phyloP scores from a whole-genome alignment of 1,140 invertebrate species.

The Drosophila ogumai region DNA sequence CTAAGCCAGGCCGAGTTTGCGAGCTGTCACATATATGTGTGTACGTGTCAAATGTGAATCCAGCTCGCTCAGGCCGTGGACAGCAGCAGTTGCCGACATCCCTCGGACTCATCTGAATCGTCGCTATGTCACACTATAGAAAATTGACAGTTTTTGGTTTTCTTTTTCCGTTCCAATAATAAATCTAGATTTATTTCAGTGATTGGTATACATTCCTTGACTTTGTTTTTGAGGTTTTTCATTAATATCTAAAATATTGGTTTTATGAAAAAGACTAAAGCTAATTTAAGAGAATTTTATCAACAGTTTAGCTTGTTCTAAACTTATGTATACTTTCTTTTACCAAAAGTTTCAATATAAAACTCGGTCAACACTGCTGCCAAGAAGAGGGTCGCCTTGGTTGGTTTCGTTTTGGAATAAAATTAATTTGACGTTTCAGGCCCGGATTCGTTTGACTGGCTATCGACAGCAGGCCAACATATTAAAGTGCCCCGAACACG shows the following conservation, averaged over 20 bases:
- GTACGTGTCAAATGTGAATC: conserved; percentile 52
- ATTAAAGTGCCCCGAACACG: conserved; percentile 39
- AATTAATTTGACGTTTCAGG: conserved; percentile 43
- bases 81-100: conserved; percentile 24
- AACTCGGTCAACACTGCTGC: conserved; percentile 6
- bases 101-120: conserved; percentile 17
- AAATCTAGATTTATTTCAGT: conserved; percentile 4
- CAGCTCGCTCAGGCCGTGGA: conserved; percentile 30
- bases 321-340: background rate
- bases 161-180: background rate
- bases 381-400: conserved; percentile 21
- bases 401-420: background rate
- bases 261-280: background rate
- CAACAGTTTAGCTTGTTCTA: background rate
- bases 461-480: conserved; percentile 28
- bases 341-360: background rate
- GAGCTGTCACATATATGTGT: conserved; percentile 48
- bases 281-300: background rate
- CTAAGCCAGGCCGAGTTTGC: conserved; percentile 46
- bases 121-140: conserved; percentile 1
- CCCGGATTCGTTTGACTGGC: conserved; percentile 41
- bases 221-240: background rate
- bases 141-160: background rate
- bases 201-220: background rate
- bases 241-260: background rate